Conservation (phyloP, 2,797 vertebrate genomes). For the Sarcophilus harrisii region DNA sequence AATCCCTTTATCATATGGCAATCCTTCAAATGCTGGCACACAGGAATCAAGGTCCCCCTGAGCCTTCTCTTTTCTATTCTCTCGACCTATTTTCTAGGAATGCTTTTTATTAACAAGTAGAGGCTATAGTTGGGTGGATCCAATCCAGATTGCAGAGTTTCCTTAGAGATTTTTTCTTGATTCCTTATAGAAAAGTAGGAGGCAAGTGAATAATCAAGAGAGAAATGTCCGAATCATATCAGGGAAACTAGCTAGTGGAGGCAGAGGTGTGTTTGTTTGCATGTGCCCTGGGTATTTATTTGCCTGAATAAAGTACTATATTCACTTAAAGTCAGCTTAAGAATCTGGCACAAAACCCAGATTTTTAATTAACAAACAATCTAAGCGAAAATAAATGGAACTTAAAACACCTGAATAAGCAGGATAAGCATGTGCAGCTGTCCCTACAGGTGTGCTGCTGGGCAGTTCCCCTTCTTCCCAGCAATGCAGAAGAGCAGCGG, state of each 20-base stretch:
- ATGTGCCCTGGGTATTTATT: slow-evolving; percentile 46
- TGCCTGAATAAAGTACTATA: slow-evolving; percentile 14
- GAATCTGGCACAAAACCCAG: neutral
- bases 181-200: neutral
- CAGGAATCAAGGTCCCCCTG: neutral
- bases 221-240: slow-evolving; percentile 27
- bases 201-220: neutral
- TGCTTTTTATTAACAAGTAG: neutral
- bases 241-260: neutral
- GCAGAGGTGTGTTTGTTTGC: neutral
- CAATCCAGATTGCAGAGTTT: neutral
- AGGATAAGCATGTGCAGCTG: neutral
- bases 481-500: neutral
- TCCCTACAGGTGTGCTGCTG: neutral
- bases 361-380: slow-evolving; percentile 42
- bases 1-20: neutral
- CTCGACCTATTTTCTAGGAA: neutral
- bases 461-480: neutral
- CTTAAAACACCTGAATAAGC: slow-evolving; percentile 18
- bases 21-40: neutral
- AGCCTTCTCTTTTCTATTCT: neutral
- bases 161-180: neutral
- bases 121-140: neutral
- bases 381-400: slow-evolving; percentile 53
- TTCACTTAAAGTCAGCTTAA: neutral